Evolutionary conservation across 2,113 vertebrate species (phyloP), one percentile per base, ranked within the genome.

Genomic region (Sprattus sprattus): DNA sequence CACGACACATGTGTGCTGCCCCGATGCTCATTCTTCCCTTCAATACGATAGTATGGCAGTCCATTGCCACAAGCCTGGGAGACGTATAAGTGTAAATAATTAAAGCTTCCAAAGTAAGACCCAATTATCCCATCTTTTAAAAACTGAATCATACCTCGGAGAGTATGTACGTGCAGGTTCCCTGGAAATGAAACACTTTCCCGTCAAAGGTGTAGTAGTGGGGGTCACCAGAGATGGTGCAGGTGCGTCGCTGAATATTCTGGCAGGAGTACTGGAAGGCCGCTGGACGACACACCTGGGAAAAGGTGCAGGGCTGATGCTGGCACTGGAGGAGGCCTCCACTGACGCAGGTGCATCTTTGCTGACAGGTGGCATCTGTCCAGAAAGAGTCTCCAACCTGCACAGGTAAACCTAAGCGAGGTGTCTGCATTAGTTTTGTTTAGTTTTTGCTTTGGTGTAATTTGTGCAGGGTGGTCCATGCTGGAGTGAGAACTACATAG

Each of bases 151-250:
- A 20, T 32, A 92, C 81, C 87, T 93, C 86, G 47, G 93, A 93
- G 6, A 94, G 88, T 85, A 93, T 85, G 6, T 93, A 94, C 0
- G 89, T 91, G 82, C 93, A 91, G 16, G 90, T 89, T 16, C 94
- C 94, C 46, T 90, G 93, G 78, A 93, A 93, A 84, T 85, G 67
- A n/a, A 93, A 92, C 45, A 89, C 0, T 5, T 0, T 7, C 0
- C 86, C 57, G 49, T 95, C 94, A 13, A 94, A 94, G n/a, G 92
- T 94, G 60, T 85, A 88, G 88, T 93, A 95, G 87, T 94, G 94
- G 5, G 91, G 91, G 85, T 94, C 93, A 0, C 92, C 92, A 75
- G 85, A 88, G 67, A 93, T 86, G 25, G 85, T 93, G 89, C 95
- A 95, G 28, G 90, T 88, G 0, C 81, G 6, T 20, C 90, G 87